These are phyloP conservation scores for Dorcus hopei DNA, from an alignment of 2,888 invertebrate species.

Conservation along the genomic window DNA sequence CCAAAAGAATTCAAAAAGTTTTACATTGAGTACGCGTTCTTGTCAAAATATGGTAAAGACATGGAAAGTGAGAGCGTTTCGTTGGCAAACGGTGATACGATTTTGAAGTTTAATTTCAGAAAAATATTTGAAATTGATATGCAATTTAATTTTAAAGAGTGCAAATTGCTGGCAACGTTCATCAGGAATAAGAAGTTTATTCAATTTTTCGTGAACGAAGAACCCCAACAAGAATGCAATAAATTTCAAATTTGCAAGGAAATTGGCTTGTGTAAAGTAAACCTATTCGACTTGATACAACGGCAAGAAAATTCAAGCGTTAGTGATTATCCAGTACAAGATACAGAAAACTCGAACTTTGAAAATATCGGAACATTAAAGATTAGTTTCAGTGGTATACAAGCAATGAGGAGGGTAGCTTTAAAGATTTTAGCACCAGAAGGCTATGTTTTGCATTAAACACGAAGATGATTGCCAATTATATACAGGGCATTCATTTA, in stretches of 20 bases:
- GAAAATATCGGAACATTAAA: slow-evolving; percentile 28
- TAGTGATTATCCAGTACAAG: slow-evolving; percentile 24
- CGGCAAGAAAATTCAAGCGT: slow-evolving; percentile 21
- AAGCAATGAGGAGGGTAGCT: slow-evolving; percentile 30
- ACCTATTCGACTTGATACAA: slow-evolving; percentile 30
- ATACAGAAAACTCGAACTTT: slow-evolving; percentile 11
- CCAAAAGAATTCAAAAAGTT: slow-evolving; percentile 25
- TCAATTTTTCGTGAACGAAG: slow-evolving; percentile 29
- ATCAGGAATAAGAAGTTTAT: slow-evolving; percentile 28
- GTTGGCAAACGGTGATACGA: slow-evolving; percentile 15
- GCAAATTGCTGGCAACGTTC: slow-evolving; percentile 24
- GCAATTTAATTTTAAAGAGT: slow-evolving; percentile 19
- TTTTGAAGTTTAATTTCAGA: slow-evolving; percentile 28
- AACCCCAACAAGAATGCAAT: slow-evolving; percentile 23
- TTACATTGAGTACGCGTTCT: slow-evolving; percentile 33
- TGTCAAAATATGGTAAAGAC: slow-evolving; percentile 25
- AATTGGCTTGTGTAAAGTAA: slow-evolving; percentile 25
- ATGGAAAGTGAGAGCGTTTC: slow-evolving; percentile 32
- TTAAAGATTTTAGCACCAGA: slow-evolving; percentile 27
- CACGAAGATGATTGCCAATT: no score
- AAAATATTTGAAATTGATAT: slow-evolving; percentile 28
- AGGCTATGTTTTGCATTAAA: neutral
- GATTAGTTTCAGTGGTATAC: slow-evolving; percentile 28
- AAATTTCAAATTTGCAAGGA: slow-evolving; percentile 27
- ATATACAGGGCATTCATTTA: no score